These are phyloP conservation scores for Eulemur albifrons DNA, from an alignment of 2,797 vertebrate species.

Conservation along the genomic window DNA sequence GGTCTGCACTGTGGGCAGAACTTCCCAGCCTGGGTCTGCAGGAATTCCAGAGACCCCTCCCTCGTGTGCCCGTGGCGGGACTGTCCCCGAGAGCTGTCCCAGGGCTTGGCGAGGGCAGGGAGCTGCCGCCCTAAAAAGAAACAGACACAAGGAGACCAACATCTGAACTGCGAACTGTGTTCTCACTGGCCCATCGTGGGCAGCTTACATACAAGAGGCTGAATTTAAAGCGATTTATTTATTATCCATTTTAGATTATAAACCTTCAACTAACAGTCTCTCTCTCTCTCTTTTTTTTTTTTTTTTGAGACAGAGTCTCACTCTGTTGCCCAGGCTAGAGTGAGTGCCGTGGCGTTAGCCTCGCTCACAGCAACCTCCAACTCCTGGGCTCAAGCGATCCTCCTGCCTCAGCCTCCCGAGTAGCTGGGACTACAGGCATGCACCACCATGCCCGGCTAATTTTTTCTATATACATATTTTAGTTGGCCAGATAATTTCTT, in stretches of 20 bases:
- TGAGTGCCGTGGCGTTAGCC: too few species aligned
- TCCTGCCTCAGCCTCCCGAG: too few species aligned
- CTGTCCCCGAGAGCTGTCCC: neutral
- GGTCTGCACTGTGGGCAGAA: neutral
- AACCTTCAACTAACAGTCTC: neutral
- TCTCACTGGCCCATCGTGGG: neutral
- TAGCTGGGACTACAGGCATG: too few species aligned
- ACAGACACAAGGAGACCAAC: neutral
- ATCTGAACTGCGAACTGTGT: too few species aligned
- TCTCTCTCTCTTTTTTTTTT: too few species aligned
- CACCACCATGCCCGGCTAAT: too few species aligned
- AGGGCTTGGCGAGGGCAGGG: neutral
- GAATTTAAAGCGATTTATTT: neutral
- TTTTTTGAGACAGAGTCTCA: too few species aligned
- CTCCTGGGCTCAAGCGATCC: too few species aligned
- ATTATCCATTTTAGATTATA: neutral
- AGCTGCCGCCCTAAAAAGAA: neutral
- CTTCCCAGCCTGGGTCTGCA: neutral
- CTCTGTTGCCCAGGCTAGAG: too few species aligned
- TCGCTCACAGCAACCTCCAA: too few species aligned
- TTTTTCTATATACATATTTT: too few species aligned
- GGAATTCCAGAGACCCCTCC: neutral
- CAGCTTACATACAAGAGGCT: neutral
- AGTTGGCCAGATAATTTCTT: too few species aligned
- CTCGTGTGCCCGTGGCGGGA: fast-evolving